phyloP scores from a whole-genome alignment of 2,888 invertebrate species.

The Drosophila macrospina region DNA sequence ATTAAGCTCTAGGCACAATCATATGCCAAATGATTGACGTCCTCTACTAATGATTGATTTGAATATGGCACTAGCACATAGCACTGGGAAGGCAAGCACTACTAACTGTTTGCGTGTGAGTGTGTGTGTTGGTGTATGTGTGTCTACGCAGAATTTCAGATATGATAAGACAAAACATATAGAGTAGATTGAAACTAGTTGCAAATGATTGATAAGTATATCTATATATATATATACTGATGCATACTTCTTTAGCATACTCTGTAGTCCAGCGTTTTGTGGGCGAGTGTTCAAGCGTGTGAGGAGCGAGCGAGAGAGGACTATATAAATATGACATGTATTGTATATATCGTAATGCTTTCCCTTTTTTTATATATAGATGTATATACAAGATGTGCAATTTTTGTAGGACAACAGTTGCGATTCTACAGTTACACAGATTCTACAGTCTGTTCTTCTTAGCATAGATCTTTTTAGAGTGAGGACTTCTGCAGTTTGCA shows the following conservation, averaged over 20 bases:
- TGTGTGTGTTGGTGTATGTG: slow-evolving; percentile 12
- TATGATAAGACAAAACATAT: slow-evolving; percentile 23
- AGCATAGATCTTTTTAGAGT: background rate
- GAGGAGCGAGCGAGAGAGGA: slow-evolving; percentile 2
- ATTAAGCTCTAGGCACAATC: slow-evolving; percentile 67
- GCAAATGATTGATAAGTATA: slow-evolving; percentile 12
- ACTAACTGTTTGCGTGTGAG: slow-evolving; percentile 21
- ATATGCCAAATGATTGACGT: slow-evolving; percentile 50
- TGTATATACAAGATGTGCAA: slow-evolving; percentile 43
- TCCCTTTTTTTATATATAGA: background rate
- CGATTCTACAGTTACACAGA: slow-evolving; percentile 1
- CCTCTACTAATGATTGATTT: slow-evolving; percentile 45
- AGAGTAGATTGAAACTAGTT: slow-evolving; percentile 30
- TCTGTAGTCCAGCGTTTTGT: slow-evolving; percentile 4
- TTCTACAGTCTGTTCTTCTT: background rate
- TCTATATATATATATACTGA: background rate
- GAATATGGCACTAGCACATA: slow-evolving; percentile 57
- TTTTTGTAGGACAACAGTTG: background rate
- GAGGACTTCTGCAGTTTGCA: too few species aligned
- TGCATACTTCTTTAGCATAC: background rate
- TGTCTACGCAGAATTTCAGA: slow-evolving; percentile 25
- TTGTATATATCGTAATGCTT: slow-evolving; percentile 28
- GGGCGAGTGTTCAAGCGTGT: background rate
- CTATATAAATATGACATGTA: background rate
- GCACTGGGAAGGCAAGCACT: slow-evolving; percentile 40